Evolutionary conservation across 2,888 invertebrate genomes (phyloP), one percentile per base, ranked within the genome.

Genomic region (Aleiodes leptofemur): DNA sequence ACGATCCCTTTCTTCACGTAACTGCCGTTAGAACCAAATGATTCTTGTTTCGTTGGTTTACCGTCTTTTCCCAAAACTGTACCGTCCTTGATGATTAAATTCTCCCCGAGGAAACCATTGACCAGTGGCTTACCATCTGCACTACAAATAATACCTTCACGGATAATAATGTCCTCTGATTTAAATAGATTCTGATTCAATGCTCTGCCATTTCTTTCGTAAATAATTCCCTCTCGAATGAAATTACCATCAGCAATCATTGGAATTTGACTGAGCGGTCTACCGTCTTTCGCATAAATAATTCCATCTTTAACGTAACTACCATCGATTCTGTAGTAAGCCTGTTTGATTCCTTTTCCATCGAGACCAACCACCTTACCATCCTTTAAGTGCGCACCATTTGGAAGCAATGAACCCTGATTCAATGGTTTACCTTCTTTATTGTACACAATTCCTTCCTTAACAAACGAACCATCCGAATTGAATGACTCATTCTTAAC

Each of bases 291-390:
- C 5, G 81, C 85, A 64, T 86, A 79, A 74, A 89, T 82, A 4
- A 86, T 79, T 8, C 89, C 89, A 29, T 89, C 88, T 53, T 86
- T 87, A 2, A 89, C 82, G 51, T 85, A 88, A 72, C 87, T 88
- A 9, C 88, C 88, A 51, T 89, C 86, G 0, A 86, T 82, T 72
- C 88, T 88, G 75, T 87, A 88, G 68, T 83, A 89, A 0, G 87
- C 86, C 34, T 87, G 84, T 69, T 88, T 89, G 4, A 88, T 77
- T 0, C 79, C 43, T 73, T 87, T 88, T 0, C 88, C 87, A 72
- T 89, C 89, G 70, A 86, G 88, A 7, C 86, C 83, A 23, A 88
- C 86, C 13, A 89, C 77, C 75, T 88, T 89, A 0, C 89, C 89
- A 59, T 89, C 87, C 69, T 84, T 84, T 7, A 88, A 78, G 68